Conservation (phyloP, 2,113 vertebrate genomes). For the Percopsis transmontana region DNA sequence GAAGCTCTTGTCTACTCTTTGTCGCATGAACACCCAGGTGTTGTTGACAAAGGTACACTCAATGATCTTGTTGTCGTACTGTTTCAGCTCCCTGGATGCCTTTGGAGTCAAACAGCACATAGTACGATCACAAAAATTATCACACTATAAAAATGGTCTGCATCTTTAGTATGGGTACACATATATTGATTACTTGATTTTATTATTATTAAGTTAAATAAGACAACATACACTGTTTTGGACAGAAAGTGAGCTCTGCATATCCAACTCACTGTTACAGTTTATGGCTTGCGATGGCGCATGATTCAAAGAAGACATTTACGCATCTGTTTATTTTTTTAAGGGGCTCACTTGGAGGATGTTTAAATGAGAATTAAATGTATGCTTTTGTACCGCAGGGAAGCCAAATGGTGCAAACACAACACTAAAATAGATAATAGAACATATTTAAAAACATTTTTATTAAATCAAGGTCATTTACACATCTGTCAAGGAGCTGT, state of each 20-base stretch:
- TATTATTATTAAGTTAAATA: slow-evolving; percentile 24
- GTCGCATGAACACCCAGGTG: slow-evolving; percentile 98
- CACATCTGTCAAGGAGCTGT: neutral
- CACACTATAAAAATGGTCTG: neutral
- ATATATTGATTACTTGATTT: neutral
- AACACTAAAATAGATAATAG: no score
- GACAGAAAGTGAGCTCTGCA: slow-evolving; percentile 39
- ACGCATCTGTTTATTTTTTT: slow-evolving; percentile 66
- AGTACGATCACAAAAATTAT: slow-evolving; percentile 5
- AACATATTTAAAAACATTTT: no score
- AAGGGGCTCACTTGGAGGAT: slow-evolving; percentile 52
- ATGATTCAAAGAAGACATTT: slow-evolving; percentile 71
- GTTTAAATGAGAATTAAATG: slow-evolving; percentile 40
- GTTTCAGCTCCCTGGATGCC: slow-evolving; percentile 95
- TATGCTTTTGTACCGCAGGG: slow-evolving; percentile 16
- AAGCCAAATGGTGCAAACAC: slow-evolving; percentile 23
- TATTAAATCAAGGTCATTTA: no score
- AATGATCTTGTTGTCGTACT: slow-evolving; percentile 99
- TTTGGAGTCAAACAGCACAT: slow-evolving; percentile 58
- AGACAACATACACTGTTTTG: slow-evolving; percentile 48
- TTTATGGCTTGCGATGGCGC: slow-evolving; percentile 30
- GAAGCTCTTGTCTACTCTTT: slow-evolving; percentile 98
- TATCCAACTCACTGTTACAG: no score
- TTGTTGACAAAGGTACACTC: slow-evolving; percentile 97
- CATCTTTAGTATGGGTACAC: neutral